Evolutionary conservation across 2,797 vertebrate genomes (phyloP), one percentile per base, ranked within the genome.

Genomic region (Botia kubotai): DNA sequence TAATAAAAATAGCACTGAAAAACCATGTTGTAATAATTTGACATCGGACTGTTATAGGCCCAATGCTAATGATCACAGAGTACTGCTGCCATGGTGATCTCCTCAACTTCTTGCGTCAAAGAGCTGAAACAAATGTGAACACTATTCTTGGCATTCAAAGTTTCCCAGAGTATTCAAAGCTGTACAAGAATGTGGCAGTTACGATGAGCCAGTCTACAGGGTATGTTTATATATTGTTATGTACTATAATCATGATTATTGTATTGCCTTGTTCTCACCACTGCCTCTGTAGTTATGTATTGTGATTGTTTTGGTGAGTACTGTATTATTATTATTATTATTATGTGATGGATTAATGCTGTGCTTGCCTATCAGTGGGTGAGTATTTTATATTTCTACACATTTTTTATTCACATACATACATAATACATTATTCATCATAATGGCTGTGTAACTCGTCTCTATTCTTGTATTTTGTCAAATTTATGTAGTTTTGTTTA

Each of bases 21-120:
- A 4, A 12, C 1, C 19, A 29, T 13, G 26, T 62, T 62, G 58
- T 29, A 6, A 21, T 53, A 29, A 2, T 55, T 14, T 33, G 21
- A 8, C 13, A 74, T 23, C 76, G 23, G 6, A 67, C 33, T 76
- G 50, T 16, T 46, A 2, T 87, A 99, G 98, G 97, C 0, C 97
- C 98, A 4, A 94, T 98, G 87, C 86, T 99, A 58, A 95, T 99
- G 91, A 99, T 99, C 88, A 99, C 97, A 0, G 98, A 99, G 87
- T 99, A 97, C 90, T 99, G 98, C 85, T 93, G 93, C 83, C 92
- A 98, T 1, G 98, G 97, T 0, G 98, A 99, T 79, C 92, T 99
- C 80, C 94, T 98, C 85, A 98, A 99, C 92, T 98, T 98, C 87
- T 90, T 99, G 77, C 83, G 97, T 50, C 91, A 89, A 67, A 94